A percentile compares a stretch with the other conserved stretches of the same genome.
Evolutionary conservation across 1,140 invertebrate species (phyloP).

Genomic region (Scaptomyza montana): DNA sequence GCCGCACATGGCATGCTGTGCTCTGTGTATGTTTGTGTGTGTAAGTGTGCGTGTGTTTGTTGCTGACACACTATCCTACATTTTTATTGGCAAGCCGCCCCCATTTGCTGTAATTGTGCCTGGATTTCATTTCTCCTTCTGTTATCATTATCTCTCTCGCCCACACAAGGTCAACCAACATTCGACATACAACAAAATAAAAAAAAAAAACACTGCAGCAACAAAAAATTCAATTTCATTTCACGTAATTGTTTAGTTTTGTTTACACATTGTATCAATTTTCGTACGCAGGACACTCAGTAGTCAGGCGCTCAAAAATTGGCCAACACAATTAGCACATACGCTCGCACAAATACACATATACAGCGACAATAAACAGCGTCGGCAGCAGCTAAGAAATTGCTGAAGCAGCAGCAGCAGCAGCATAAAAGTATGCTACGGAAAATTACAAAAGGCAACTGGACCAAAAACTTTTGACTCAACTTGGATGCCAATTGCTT

Average conservation of each 20-base stretch:
- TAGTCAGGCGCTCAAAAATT: slow-evolving; percentile 36
- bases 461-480: slow-evolving; percentile 52
- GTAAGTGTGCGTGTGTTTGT: slow-evolving; percentile 25
- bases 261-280: slow-evolving; percentile 72
- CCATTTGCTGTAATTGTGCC: slow-evolving; percentile 42
- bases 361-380: slow-evolving; percentile 22
- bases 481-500: slow-evolving; percentile 58
- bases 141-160: slow-evolving; percentile 18
- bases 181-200: background rate
- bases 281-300: slow-evolving; percentile 25
- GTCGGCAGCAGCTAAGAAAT: slow-evolving; percentile 32
- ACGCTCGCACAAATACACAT: slow-evolving; percentile 5
- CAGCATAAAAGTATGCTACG: slow-evolving; percentile 68
- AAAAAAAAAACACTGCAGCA: no score
- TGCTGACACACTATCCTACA: slow-evolving; percentile 77
- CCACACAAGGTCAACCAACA: slow-evolving; percentile 35
- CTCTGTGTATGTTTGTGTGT: slow-evolving; percentile 21
- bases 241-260: slow-evolving; percentile 56
- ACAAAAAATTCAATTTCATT: slow-evolving; percentile 49
- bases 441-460: slow-evolving; percentile 70
- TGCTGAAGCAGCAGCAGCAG: slow-evolving; percentile 38
- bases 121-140: slow-evolving; percentile 11
- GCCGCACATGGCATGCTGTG: slow-evolving; percentile 45
- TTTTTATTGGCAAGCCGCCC: slow-evolving; percentile 67
- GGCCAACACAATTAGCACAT: slow-evolving; percentile 50